phyloP scores from a whole-genome alignment of 1,140 invertebrate genomes.

The Gyrodactylus salaris region DNA sequence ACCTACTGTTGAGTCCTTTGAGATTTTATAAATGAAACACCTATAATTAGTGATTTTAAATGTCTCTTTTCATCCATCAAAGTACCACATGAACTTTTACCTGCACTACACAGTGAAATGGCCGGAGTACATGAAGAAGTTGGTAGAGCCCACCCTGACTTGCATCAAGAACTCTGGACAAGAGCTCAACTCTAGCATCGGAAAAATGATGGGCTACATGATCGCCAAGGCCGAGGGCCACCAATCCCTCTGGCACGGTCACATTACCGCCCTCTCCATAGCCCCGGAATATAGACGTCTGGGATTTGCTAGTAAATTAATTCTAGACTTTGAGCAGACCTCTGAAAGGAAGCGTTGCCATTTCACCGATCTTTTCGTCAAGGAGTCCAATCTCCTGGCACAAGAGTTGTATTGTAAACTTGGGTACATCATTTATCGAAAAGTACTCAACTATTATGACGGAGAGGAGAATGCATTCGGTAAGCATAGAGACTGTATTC shows the following conservation, averaged over 20 bases:
- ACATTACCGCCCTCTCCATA: conserved; percentile 86
- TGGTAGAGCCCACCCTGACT: neutral
- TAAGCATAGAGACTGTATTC: neutral
- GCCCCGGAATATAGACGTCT: conserved; percentile 58
- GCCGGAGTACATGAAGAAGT: conserved; percentile 68
- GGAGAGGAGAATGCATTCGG: conserved; percentile 37
- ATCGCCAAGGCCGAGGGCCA: conserved; percentile 93
- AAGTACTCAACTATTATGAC: conserved; percentile 81
- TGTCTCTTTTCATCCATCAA: conserved; percentile 10
- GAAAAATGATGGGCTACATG: conserved; percentile 88
- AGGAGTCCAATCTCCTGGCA: conserved; percentile 77
- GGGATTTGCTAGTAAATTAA: conserved; percentile 61
- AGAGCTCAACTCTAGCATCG: conserved; percentile 61
- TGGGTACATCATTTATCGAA: conserved; percentile 79
- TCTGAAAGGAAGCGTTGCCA: conserved; percentile 48
- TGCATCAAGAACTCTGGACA: conserved; percentile 22
- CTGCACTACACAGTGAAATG: conserved; percentile 83
- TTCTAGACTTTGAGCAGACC: conserved; percentile 57
- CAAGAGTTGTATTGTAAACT: conserved; percentile 84
- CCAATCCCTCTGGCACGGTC: conserved; percentile 82
- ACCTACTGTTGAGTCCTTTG: too few relatives aligned
- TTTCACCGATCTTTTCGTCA: conserved; percentile 92
- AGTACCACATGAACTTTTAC: conserved; percentile 82
- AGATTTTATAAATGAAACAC: too few relatives aligned
- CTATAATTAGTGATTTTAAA: too few relatives aligned